Evolutionary conservation across 2,888 invertebrate genomes (phyloP).

Genomic region (Digitonthophagus gazella): DNA sequence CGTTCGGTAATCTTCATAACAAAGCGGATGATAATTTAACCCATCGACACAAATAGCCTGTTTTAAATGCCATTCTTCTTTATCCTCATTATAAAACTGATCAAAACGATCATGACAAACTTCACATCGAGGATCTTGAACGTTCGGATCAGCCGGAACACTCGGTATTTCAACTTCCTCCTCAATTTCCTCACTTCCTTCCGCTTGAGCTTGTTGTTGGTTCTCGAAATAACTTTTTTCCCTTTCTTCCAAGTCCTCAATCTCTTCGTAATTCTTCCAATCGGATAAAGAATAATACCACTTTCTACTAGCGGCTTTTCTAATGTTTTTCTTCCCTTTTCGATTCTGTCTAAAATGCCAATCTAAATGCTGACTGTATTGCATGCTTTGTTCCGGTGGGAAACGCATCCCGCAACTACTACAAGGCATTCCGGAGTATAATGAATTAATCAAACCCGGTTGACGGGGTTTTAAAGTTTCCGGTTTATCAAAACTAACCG

Average conservation of each 20-base stretch:
- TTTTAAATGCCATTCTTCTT: slow-evolving; percentile 94
- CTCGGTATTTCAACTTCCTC: slow-evolving; percentile 65
- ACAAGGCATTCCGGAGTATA: slow-evolving; percentile 94
- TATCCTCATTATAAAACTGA: slow-evolving; percentile 94
- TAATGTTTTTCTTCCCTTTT: slow-evolving; percentile 78
- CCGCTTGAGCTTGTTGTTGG: slow-evolving; percentile 59
- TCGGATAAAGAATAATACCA: slow-evolving; percentile 90
- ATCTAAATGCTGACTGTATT: slow-evolving; percentile 94
- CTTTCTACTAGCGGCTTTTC: slow-evolving; percentile 78
- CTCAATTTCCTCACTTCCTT: slow-evolving; percentile 57
- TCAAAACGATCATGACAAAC: slow-evolving; percentile 93
- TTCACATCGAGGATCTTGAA: slow-evolving; percentile 71
- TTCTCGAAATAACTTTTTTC: slow-evolving; percentile 88
- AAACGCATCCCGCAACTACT: slow-evolving; percentile 94
- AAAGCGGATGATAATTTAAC: slow-evolving; percentile 83
- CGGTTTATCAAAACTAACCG: slow-evolving; percentile 65
- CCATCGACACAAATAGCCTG: slow-evolving; percentile 77
- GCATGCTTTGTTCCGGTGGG: slow-evolving; percentile 82
- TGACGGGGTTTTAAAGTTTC: slow-evolving; percentile 76
- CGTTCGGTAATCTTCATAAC: slow-evolving; percentile 79
- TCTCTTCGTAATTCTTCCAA: slow-evolving; percentile 93
- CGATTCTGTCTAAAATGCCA: slow-evolving; percentile 98
- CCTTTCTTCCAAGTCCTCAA: slow-evolving; percentile 87
- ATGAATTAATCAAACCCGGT: slow-evolving; percentile 62
- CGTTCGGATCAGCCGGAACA: slow-evolving; percentile 66